A percentile compares a stretch with the other conserved stretches of the same genome.
Conservation (phyloP, 2,888 invertebrate genomes). For the Hirudinaria manillensis region DNA sequence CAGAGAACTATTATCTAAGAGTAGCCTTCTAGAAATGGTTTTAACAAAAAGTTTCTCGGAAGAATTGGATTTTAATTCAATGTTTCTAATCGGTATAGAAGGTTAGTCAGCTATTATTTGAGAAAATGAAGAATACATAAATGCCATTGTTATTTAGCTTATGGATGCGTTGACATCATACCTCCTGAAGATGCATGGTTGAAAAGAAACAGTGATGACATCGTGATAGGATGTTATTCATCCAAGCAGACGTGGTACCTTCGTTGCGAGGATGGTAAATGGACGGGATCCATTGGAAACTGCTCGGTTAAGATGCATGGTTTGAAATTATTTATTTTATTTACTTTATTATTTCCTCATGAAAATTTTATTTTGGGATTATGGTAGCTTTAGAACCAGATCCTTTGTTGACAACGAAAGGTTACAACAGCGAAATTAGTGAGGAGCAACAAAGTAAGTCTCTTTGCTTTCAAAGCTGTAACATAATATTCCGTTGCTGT, state of each 20-base stretch:
- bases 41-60: not conserved
- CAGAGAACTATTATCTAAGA: not conserved
- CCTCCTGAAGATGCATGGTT: slow-evolving; percentile 24
- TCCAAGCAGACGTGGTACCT: slow-evolving; percentile 33
- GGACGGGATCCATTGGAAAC: slow-evolving; percentile 34
- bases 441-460: not conserved
- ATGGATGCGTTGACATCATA: slow-evolving; percentile 21
- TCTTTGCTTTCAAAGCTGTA: not conserved
- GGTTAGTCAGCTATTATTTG: not conserved
- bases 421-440: not conserved
- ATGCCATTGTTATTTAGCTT: not conserved
- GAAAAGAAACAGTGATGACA: slow-evolving; percentile 28
- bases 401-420: not conserved
- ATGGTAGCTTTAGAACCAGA: not conserved
- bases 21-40: not conserved
- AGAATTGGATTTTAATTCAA: not conserved
- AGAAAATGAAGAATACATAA: too few species aligned
- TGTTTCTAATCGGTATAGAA: not conserved
- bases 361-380: not conserved
- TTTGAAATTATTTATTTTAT: not conserved
- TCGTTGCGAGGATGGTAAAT: slow-evolving; percentile 32
- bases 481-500: not conserved
- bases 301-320: slow-evolving; percentile 12
- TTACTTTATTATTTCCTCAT: not conserved
- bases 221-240: slow-evolving; percentile 33